Evolutionary conservation across 2,113 vertebrate species (phyloP).

Genomic region (Rana temporaria): DNA sequence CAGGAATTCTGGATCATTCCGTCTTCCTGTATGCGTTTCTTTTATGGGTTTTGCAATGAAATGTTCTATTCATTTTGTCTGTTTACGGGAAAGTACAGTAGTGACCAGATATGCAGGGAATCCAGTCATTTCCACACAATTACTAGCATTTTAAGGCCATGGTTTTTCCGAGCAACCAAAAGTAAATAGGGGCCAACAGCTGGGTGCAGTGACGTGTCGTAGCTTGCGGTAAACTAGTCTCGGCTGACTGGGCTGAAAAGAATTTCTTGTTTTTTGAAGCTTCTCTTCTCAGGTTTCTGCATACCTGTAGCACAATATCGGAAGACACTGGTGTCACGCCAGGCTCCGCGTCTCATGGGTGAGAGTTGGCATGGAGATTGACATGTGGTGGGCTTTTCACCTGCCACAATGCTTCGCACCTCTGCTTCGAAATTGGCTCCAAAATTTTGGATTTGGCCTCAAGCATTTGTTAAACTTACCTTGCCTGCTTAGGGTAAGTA

Average conservation of each 20-base stretch:
- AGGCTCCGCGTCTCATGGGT: not conserved
- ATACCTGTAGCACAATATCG: not conserved
- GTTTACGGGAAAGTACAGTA: not conserved
- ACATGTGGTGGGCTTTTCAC: not conserved
- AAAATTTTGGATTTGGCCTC: not conserved
- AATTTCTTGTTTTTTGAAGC: slow-evolving; percentile 10
- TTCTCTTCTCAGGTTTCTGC: not conserved
- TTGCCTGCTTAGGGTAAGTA: not conserved
- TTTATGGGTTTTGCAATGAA: too few relatives aligned
- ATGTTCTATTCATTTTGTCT: too few relatives aligned
- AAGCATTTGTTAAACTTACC: not conserved
- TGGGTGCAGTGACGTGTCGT: not conserved
- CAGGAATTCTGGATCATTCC: too few relatives aligned
- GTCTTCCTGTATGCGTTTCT: too few relatives aligned
- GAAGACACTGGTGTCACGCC: not conserved
- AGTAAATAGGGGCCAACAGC: not conserved
- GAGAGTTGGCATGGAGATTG: not conserved
- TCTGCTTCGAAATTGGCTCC: not conserved
- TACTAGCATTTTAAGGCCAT: not conserved
- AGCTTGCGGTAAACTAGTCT: not conserved
- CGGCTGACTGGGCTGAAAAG: not conserved
- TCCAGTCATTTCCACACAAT: not conserved
- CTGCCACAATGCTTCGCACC: not conserved
- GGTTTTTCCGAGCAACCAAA: not conserved
- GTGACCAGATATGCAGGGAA: not conserved